Evolutionary conservation across 2,113 vertebrate species (phyloP), one percentile per base, ranked within the genome.

Genomic region (Pangasianodon hypophthalmus): DNA sequence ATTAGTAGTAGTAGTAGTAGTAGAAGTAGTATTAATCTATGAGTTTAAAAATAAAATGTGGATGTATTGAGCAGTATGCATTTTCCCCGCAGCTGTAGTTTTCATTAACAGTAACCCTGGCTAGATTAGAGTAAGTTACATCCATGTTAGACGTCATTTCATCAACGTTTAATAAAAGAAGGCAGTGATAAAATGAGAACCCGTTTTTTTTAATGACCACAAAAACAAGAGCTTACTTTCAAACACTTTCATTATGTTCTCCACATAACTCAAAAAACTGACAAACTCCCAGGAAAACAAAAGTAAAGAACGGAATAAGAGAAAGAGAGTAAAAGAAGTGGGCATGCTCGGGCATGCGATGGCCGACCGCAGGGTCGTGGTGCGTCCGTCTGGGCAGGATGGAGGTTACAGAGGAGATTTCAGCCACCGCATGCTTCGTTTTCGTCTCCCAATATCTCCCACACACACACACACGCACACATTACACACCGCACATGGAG

Each of bases 211-310:
- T 32, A 94, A 93, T 90, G 90, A 93, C 88, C 89, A 94, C 91
- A 93, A 82, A 73, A 91, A 84, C 56, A 84, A 60, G 56, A 14
- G 54, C 69, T 87, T 92, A 92, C 91, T 93, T 93, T 94, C 90
- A 93, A 93, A 93, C 91, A 92, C 92, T 93, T 94, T 94, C 92
- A 93, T 93, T 94, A 91, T 90, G 92, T 91, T 93, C 91, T 92
- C 87, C 93, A 93, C 91, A 92, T 88, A 93, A 93, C 88, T 91
- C 86, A 92, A 93, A 93, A 92, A 90, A 75, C 50, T 77, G 92
- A 89, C 87, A 92, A 84, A 91, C 80, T 88, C 88, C 87, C 89
- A 88, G 88, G 89, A 88, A 85, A 81, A 84, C 9, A 82, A 89
- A 93, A 91, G 89, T 62, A 91, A 91, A 88, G 83, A 93, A 89